Percentiles rank a stretch among this genome's conserved stretches.
These are phyloP conservation scores for Platynereis dumerilii DNA, from an alignment of 2,888 invertebrate genomes.

Conservation along the genomic window DNA sequence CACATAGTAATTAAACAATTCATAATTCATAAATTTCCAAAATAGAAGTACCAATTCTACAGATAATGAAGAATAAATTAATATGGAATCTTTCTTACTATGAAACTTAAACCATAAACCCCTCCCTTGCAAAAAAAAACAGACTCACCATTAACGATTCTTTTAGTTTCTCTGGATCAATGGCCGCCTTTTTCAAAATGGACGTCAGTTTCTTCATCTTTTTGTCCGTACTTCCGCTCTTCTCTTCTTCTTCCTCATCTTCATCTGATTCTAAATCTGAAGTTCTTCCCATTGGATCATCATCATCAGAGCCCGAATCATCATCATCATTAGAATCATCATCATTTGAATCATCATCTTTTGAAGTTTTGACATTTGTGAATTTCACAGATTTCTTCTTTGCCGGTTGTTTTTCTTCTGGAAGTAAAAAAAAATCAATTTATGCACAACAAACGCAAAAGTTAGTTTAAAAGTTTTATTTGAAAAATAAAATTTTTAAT, in stretches of 20 bases:
- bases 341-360: conserved; percentile 32
- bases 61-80: too few relatives aligned
- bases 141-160: conserved; percentile 16
- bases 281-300: conserved; percentile 17
- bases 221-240: conserved; percentile 9
- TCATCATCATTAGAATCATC: conserved; percentile 37
- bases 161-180: conserved; percentile 18
- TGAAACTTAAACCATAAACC: too few relatives aligned
- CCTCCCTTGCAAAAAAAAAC: too few relatives aligned
- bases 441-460: too few relatives aligned
- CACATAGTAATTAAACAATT: too few relatives aligned
- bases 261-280: conserved; percentile 44
- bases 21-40: too few relatives aligned
- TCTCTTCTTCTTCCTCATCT: conserved; percentile 59
- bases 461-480: too few relatives aligned
- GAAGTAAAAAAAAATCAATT: too few relatives aligned
- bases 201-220: background rate
- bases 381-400: background rate
- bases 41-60: too few relatives aligned
- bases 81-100: too few relatives aligned
- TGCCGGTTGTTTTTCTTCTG: background rate
- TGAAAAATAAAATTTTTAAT: too few relatives aligned
- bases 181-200: background rate
- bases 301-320: conserved; percentile 19
- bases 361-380: background rate